phyloP scores from a whole-genome alignment of 2,888 invertebrate genomes.

The Leptarthrus brevirostris region DNA sequence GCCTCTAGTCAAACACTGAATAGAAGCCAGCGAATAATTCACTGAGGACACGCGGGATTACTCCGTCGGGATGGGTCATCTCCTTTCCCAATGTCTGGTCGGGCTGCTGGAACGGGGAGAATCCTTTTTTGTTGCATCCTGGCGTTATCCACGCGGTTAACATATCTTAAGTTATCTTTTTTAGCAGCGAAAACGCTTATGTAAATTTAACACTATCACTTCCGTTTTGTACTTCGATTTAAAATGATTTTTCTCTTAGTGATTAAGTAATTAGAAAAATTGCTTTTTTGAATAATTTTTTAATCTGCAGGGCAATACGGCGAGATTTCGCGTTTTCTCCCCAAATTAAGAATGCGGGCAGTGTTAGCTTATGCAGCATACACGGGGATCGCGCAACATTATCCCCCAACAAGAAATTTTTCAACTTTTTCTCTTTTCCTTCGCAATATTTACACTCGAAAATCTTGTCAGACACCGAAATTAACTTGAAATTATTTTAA shows the following conservation, averaged over 20 bases:
- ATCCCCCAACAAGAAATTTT: background rate
- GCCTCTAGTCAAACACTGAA: slow-evolving; percentile 38
- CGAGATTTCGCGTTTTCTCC: too few relatives aligned
- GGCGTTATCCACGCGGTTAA: background rate
- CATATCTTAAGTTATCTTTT: background rate
- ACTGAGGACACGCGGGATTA: background rate
- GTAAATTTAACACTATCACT: background rate
- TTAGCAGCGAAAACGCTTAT: background rate
- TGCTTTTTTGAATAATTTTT: background rate
- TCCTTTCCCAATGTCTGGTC: background rate
- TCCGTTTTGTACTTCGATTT: background rate
- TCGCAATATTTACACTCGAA: too few relatives aligned
- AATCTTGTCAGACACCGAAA: background rate
- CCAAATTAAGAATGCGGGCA: too few relatives aligned
- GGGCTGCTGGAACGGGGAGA: background rate
- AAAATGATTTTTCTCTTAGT: background rate
- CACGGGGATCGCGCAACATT: background rate
- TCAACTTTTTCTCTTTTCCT: too few relatives aligned
- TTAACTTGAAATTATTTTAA: background rate
- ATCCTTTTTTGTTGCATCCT: background rate
- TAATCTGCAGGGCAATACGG: too few relatives aligned
- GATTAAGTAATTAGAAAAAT: background rate
- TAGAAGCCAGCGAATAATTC: slow-evolving; percentile 20
- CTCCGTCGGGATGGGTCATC: background rate
- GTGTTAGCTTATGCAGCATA: background rate